Percentiles rank a stretch among this genome's conserved stretches.
phyloP scores from a whole-genome alignment of 2,888 invertebrate species.

The Leucozona laternaria region DNA sequence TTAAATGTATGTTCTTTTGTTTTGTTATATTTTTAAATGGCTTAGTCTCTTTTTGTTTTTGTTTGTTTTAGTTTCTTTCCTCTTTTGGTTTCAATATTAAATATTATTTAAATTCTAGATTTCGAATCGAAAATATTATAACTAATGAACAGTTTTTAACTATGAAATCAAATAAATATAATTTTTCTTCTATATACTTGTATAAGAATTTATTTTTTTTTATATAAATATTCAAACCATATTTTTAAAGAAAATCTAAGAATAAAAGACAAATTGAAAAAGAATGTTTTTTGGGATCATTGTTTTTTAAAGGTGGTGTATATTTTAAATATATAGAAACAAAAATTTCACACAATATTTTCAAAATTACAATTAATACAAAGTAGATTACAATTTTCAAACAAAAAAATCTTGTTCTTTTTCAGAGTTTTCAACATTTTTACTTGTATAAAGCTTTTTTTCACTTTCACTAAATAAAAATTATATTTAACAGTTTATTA shows the following conservation, averaged over 20 bases:
- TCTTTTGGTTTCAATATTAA: slow-evolving; percentile 38
- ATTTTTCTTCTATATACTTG: slow-evolving; percentile 2
- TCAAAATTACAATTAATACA: neutral
- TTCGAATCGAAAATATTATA: slow-evolving; percentile 27
- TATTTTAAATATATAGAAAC: neutral
- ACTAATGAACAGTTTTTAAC: slow-evolving; percentile 1
- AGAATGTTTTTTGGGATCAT: neutral
- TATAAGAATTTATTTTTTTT: neutral
- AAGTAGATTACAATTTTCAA: neutral
- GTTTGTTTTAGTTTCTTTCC: slow-evolving; percentile 1
- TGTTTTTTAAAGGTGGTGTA: neutral
- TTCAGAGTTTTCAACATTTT: slow-evolving; percentile 13
- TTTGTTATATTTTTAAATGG: slow-evolving; percentile 20
- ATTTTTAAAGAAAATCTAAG: neutral
- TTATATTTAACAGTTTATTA: slow-evolving; percentile 35
- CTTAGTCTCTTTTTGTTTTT: slow-evolving; percentile 44
- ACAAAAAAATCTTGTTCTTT: slow-evolving; percentile 4
- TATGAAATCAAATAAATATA: slow-evolving; percentile 3
- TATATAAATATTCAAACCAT: neutral
- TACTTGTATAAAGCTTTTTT: slow-evolving; percentile 52
- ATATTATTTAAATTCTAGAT: slow-evolving; percentile 31
- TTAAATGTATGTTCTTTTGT: slow-evolving; percentile 23
- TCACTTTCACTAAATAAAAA: slow-evolving; percentile 19
- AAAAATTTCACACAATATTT: neutral
- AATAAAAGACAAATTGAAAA: neutral